Base-by-base conservation (phyloP, 2,888 invertebrate genomes). In the Drosophila siamana region DNA sequence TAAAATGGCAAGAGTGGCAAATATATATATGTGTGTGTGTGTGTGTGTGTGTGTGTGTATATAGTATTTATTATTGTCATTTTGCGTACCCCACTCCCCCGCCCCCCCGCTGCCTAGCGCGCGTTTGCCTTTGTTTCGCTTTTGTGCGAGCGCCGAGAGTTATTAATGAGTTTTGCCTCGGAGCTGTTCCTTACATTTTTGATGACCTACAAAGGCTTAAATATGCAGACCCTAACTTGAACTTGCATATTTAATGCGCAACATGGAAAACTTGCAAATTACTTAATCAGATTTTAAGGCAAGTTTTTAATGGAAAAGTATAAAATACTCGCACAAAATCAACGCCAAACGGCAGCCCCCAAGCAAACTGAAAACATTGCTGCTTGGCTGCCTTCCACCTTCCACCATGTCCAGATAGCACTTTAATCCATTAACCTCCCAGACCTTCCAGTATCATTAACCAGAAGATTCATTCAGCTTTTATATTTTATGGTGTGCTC, bases 221-320 rank as follows among this genome's bases (percentile, higher is more conserved):
- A 80, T 81, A 81, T 81, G 74, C 81, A 83, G 63, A 52, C 59
- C 71, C 64, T 59, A 69, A 77, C 66, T 72, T 83, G 69, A 80
- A 75, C 77, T 78, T 86, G 84, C 86, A 82, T 82, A 84, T 73
- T 86, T 78, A 75, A 82, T 82, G 69, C 33, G 52, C 19, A 33
- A 50, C 65, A 41, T 61, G 66, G 46, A 50, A 44, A 76, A 79
- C 84, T 85, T 82, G 80, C 66, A 83, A 83, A 81, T 82, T 78
- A 80, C 84, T 86, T 86, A 84, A 86, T 81, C 86, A 78, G 84
- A 77, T 83, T 72, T 77, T 61, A 76, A 54, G 70, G 77, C 48
- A 52, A 52, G 16, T 61, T 70, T 50, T 40, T 62, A 62, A 62
- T 62, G 56, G 54, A 43, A 65, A 30, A 33, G 43, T 40, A 33